These are phyloP conservation scores for Silurus aristotelis DNA, from an alignment of 2,797 vertebrate genomes.

Conservation along the genomic window DNA sequence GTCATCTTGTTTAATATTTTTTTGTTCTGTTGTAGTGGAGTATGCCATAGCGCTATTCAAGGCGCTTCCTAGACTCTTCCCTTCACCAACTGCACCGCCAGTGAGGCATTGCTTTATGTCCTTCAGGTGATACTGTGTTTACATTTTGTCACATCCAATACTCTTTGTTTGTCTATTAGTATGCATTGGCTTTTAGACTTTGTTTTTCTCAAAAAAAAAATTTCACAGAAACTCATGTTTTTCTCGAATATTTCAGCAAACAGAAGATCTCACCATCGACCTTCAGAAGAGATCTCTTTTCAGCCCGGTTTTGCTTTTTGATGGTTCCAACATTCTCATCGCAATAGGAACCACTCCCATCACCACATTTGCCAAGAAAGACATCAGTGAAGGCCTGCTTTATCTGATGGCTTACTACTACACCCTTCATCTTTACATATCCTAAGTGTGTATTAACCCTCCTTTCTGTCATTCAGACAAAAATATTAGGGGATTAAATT, in stretches of 20 bases:
- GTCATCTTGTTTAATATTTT: no score
- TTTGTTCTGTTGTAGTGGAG: background rate
- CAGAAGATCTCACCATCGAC: background rate
- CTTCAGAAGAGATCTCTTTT: background rate
- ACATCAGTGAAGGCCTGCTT: background rate
- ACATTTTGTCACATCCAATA: no score
- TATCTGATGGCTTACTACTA: constrained; percentile 14
- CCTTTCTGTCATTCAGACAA: constrained; percentile 47
- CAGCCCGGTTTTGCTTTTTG: background rate
- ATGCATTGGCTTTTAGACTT: no score
- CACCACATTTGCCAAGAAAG: background rate
- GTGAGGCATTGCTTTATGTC: no score
- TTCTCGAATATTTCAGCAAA: no score
- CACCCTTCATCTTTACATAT: constrained; percentile 38
- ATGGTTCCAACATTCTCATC: background rate
- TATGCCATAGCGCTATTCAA: background rate
- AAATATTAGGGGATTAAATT: constrained; percentile 18
- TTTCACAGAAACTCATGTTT: no score
- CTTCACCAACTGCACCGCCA: background rate
- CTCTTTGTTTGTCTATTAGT: no score
- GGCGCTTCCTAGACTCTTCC: background rate
- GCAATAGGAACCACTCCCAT: background rate
- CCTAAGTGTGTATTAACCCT: constrained; percentile 49
- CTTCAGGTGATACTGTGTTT: no score
- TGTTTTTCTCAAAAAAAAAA: no score